Evolutionary conservation across 2,888 invertebrate genomes (phyloP), one percentile per base, ranked within the genome.

Genomic region (Tryphoninae sp.): DNA sequence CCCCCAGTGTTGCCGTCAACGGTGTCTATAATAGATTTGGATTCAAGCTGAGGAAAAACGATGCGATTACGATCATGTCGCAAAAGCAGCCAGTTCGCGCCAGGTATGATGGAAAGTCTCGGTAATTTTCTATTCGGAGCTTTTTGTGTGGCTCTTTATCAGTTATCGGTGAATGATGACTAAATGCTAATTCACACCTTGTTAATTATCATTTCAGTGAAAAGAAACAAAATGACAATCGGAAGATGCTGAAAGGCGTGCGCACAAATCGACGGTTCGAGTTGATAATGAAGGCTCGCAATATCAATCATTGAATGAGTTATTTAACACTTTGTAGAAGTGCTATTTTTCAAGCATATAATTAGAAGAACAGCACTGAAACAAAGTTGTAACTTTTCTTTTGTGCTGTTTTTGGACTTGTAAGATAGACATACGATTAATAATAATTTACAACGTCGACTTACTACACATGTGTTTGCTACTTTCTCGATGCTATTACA

Each of bases 201-300:
- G n/a, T 49, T 77, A 51, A 11, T 79, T 59, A 61, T 0, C 23
- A 8, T 75, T 73, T 11, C 75, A 82, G 78, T 23, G 92, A 91
- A 13, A 92, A 90, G 77, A 89, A 92, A 22, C 91, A 93, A 74
- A 92, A 90, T 19, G 92, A 93, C 74, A 93, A 90, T 62, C 92
- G 94, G 67, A 87, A 87, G 42, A 88, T 93, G 4, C 92, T 96
- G 0, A 94, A 94, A 82, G 96, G 96, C 0, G 96, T 96, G 0
- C 92, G 96, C 51, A 94, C 95, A 0, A 96, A 96, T 90, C 93
- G 95, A 53, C 92, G 96, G 59, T 96, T 96, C 86, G 95, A 96
- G 75, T 89, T 96, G 74, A 94, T 95, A 86, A 96, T 96, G 96
- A 93, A 94, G 85, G 93, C 94, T 90, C 93, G 95, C 23, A 94